phyloP scores from a whole-genome alignment of 2,888 invertebrate genomes.

The Brenthis ino region DNA sequence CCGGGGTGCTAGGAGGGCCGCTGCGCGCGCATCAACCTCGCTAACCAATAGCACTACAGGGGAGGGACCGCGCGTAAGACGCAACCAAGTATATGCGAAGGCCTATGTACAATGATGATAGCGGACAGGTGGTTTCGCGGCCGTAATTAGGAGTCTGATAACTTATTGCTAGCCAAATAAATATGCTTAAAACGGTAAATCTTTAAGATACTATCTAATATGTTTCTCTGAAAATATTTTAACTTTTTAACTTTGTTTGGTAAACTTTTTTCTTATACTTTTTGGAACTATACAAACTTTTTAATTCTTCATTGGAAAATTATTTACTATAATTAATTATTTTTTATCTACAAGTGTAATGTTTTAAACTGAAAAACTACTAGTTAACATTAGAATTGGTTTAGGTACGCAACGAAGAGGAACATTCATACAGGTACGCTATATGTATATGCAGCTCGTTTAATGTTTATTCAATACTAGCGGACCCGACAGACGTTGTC shows the following conservation, averaged over 20 bases:
- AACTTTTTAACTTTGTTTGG: constrained; percentile 35
- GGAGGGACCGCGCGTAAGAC: constrained; percentile 80
- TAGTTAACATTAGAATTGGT: too few relatives aligned
- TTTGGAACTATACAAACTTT: not conserved
- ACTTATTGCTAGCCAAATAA: constrained; percentile 75
- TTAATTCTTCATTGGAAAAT: too few relatives aligned
- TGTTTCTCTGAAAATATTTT: constrained; percentile 51
- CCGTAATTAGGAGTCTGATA: constrained; percentile 80
- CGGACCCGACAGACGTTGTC: too few relatives aligned
- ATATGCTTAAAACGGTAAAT: constrained; percentile 71
- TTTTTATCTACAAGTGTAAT: too few relatives aligned
- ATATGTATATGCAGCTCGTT: too few relatives aligned
- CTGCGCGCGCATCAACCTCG: constrained; percentile 73
- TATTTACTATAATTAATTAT: too few relatives aligned
- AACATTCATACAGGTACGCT: too few relatives aligned
- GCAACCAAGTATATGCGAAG: constrained; percentile 82
- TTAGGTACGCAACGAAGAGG: too few relatives aligned
- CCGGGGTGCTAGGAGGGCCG: constrained; percentile 71
- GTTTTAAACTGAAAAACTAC: too few relatives aligned
- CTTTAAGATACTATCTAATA: constrained; percentile 72
- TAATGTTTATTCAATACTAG: too few relatives aligned
- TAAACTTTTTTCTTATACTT: constrained; percentile 38
- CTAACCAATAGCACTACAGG: constrained; percentile 70
- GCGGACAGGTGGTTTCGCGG: constrained; percentile 82
- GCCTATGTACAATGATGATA: constrained; percentile 81